Evolutionary conservation across 2,113 vertebrate species (phyloP).

Genomic region (Tupaia tana): DNA sequence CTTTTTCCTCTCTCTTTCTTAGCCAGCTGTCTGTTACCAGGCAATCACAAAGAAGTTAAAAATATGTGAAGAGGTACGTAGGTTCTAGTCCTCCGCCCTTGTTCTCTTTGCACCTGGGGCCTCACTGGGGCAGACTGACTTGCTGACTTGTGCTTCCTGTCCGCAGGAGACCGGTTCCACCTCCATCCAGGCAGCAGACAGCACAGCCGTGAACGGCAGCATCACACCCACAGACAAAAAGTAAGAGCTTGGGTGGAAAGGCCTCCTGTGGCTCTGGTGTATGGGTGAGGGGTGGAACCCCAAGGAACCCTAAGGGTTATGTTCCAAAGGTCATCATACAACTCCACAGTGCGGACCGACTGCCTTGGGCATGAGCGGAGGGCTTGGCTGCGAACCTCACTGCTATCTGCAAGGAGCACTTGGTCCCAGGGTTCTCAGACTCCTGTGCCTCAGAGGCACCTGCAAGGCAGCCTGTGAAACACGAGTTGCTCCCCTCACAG

Average conservation of each 20-base stretch:
- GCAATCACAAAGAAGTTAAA: slow-evolving; percentile 98
- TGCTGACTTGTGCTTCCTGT: slow-evolving; percentile 42
- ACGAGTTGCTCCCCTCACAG: not conserved
- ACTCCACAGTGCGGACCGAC: not conserved
- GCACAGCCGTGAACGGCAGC: slow-evolving; percentile 97
- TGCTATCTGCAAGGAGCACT: not conserved
- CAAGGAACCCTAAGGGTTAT: not conserved
- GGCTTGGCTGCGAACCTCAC: not conserved
- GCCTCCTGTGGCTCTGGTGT: not conserved
- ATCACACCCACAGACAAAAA: slow-evolving; percentile 99
- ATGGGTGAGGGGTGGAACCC: not conserved
- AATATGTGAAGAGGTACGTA: slow-evolving; percentile 95
- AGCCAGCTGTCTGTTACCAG: slow-evolving; percentile 90
- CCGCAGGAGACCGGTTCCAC: slow-evolving; percentile 95
- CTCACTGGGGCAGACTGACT: not conserved
- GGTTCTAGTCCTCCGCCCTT: not conserved
- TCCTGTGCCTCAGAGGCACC: not conserved
- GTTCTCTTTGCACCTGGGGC: not conserved
- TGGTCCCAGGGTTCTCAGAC: not conserved
- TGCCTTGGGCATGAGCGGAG: not conserved
- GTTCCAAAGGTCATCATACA: not conserved
- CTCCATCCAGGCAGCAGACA: slow-evolving; percentile 98
- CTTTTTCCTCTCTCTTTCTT: slow-evolving; percentile 72
- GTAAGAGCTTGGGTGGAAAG: slow-evolving; percentile 82
- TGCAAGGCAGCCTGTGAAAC: not conserved